Evolutionary conservation across 2,113 vertebrate species (phyloP).

Genomic region (Heterocephalus glaber): DNA sequence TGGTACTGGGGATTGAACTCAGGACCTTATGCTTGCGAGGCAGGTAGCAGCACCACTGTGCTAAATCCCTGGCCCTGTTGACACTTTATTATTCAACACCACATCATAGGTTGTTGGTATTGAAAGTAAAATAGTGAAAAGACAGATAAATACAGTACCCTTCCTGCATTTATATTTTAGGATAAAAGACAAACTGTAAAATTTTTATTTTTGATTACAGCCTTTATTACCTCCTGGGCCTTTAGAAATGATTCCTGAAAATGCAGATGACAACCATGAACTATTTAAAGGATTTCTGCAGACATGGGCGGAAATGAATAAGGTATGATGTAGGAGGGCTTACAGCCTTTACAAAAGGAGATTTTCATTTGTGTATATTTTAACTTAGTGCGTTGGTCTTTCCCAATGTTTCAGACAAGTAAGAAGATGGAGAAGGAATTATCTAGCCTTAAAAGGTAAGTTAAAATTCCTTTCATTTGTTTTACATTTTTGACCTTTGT

Average conservation of each 20-base stretch:
- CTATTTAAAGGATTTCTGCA: slow-evolving; percentile 75
- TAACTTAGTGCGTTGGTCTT: slow-evolving; percentile 25
- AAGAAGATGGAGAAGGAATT: neutral
- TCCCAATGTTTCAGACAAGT: slow-evolving; percentile 70
- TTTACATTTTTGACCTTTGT: neutral
- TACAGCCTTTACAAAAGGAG: neutral
- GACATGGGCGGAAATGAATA: slow-evolving; percentile 82
- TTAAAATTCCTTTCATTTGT: slow-evolving; percentile 50
- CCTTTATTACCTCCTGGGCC: slow-evolving; percentile 81
- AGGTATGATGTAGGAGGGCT: slow-evolving; percentile 74
- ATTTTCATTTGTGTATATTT: neutral
- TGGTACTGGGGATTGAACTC: no score
- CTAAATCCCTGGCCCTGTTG: no score
- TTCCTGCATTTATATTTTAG: neutral
- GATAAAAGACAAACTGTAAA: no score
- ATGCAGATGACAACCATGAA: slow-evolving; percentile 26
- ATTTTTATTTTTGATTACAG: slow-evolving; percentile 72
- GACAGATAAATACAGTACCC: neutral
- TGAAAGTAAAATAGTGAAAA: slow-evolving; percentile 51
- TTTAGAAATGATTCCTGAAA: slow-evolving; percentile 84
- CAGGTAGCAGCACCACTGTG: no score
- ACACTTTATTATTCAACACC: slow-evolving; percentile 38
- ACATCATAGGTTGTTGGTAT: neutral
- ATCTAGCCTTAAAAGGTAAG: slow-evolving; percentile 80
- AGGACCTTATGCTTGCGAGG: no score